These are phyloP conservation scores for Bos javanicus DNA, from an alignment of 2,113 vertebrate species.

Conservation along the genomic window DNA sequence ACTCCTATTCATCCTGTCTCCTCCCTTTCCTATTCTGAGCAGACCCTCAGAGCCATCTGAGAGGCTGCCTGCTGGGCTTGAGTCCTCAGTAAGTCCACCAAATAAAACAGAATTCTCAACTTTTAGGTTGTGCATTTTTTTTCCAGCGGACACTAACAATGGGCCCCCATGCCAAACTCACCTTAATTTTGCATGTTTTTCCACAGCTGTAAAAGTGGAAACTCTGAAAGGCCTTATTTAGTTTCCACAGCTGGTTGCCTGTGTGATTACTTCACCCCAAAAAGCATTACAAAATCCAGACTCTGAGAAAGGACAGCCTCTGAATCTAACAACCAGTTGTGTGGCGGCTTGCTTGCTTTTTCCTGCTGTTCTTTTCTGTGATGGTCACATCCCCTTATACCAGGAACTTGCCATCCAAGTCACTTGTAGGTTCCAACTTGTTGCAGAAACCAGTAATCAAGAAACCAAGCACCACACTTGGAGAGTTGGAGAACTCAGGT, in stretches of 20 bases:
- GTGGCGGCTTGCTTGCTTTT: not conserved
- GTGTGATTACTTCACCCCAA: conserved; percentile 19
- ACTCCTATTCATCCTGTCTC: not conserved
- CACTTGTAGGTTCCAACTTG: not conserved
- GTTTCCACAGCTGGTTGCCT: conserved; percentile 46
- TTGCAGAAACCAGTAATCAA: not conserved
- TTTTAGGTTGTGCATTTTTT: not conserved
- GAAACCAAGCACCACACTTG: not conserved
- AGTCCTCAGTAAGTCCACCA: not conserved
- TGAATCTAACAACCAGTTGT: not conserved
- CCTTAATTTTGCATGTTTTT: conserved; percentile 35
- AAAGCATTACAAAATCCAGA: conserved; percentile 21
- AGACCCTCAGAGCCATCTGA: not conserved
- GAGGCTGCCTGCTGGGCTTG: not conserved
- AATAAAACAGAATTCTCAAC: not conserved
- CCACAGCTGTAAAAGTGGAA: conserved; percentile 34
- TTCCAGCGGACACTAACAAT: not conserved
- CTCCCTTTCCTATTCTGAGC: not conserved
- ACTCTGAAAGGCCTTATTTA: conserved; percentile 18
- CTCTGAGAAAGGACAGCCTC: not conserved
- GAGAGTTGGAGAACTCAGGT: not conserved
- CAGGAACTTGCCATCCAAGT: not conserved
- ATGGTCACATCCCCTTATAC: not conserved
- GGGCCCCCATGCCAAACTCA: not conserved
- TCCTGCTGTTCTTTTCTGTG: not conserved